A percentile compares a stretch with the other conserved stretches of the same genome.
Evolutionary conservation across 2,797 vertebrate genomes (phyloP).

Genomic region (Paratrypauchen microcephalus): DNA sequence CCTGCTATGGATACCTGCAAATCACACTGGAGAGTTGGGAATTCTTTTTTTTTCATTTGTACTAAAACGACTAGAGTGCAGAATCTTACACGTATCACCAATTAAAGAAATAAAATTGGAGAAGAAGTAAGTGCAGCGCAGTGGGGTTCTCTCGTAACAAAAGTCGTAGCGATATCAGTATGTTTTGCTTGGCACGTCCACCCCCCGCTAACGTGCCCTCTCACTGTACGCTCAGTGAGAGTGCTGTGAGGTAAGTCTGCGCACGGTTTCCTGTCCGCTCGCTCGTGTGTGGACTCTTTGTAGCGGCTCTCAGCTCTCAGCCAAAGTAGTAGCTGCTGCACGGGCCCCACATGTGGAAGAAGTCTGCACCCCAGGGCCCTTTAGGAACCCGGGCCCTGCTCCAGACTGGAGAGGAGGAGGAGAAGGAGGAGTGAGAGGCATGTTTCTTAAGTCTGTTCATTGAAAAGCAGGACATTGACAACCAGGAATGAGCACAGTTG

Average conservation of each 20-base stretch:
- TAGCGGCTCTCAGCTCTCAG: slow-evolving; percentile 71
- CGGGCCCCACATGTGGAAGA: slow-evolving; percentile 76
- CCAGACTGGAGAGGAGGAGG: slow-evolving; percentile 37
- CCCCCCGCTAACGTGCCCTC: neutral
- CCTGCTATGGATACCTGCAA: no score
- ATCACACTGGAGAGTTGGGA: no score
- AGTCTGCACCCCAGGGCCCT: slow-evolving; percentile 70
- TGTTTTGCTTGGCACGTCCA: neutral
- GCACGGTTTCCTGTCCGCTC: slow-evolving; percentile 47
- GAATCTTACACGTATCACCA: no score
- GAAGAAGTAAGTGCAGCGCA: no score
- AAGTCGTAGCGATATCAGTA: neutral
- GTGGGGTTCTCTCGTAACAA: neutral
- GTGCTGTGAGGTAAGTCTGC: slow-evolving; percentile 53
- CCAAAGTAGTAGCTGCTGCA: slow-evolving; percentile 70
- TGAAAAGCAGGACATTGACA: no score
- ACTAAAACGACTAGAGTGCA: no score
- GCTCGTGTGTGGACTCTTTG: slow-evolving; percentile 67
- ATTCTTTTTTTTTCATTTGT: no score
- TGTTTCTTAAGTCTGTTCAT: slow-evolving; percentile 12
- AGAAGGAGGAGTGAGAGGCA: slow-evolving; percentile 35
- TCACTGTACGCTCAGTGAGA: slow-evolving; percentile 7
- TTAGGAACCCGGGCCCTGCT: slow-evolving; percentile 61
- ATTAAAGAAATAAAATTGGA: no score
- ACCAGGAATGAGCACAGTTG: no score